Conservation (phyloP, 1,140 invertebrate species). For the Popillia japonica region DNA sequence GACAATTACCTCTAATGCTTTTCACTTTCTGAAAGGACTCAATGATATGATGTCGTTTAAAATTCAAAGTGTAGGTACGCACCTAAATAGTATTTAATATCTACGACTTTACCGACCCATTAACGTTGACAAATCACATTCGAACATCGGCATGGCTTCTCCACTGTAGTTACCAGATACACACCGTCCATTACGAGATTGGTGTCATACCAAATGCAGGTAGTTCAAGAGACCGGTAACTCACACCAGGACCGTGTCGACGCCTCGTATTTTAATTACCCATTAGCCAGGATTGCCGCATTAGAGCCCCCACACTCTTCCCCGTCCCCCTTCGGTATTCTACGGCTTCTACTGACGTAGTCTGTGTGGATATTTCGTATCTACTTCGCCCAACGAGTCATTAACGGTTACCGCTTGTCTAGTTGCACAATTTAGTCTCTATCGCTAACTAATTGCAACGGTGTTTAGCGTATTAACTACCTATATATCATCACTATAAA, state of each 20-base stretch:
- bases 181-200: constrained; percentile 5
- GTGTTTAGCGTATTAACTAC: background rate
- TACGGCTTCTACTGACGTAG: background rate
- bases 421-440: background rate
- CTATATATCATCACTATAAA: no score
- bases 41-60: background rate
- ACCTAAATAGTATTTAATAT: background rate
- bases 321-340: background rate
- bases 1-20: background rate
- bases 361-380: background rate
- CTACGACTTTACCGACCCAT: background rate
- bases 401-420: constrained; percentile 5
- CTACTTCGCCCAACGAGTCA: background rate
- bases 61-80: background rate
- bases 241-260: constrained; percentile 24
- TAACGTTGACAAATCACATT: background rate
- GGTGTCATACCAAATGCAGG: background rate
- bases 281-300: constrained; percentile 36
- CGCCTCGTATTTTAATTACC: constrained; percentile 38
- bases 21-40: background rate
- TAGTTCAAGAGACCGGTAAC: constrained; percentile 22
- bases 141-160: background rate
- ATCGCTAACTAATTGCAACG: background rate
- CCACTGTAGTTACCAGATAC: background rate
- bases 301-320: constrained; percentile 8